Conservation (phyloP, 2,797 vertebrate species). For the Megaceryle alcyon region DNA sequence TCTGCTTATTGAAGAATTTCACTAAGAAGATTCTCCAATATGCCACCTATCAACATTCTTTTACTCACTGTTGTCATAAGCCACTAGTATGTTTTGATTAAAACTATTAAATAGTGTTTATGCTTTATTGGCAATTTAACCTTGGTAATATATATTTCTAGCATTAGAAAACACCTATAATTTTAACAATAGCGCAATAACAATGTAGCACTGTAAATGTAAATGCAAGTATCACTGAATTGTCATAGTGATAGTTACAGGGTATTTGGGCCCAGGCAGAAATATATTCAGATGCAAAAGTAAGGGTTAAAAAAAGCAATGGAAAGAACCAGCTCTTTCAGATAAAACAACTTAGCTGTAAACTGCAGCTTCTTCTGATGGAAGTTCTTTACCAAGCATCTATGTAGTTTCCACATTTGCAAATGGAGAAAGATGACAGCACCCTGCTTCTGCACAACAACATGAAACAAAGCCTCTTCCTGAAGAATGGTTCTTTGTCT, state of each 20-base stretch:
- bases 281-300: not conserved
- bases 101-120: not conserved
- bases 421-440: not conserved
- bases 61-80: not conserved
- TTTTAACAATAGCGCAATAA: constrained; percentile 11
- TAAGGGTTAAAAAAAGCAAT: not conserved
- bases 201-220: not conserved
- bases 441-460: not conserved
- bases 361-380: not conserved
- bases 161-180: not conserved
- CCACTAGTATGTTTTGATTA: not conserved
- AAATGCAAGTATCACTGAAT: not conserved
- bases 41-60: not conserved
- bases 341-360: not conserved
- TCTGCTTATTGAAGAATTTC: not conserved
- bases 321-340: not conserved
- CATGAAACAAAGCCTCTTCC: not conserved
- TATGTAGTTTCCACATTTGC: not conserved
- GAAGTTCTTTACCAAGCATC: not conserved
- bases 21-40: not conserved
- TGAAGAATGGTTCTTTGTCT: not conserved
- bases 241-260: not conserved
- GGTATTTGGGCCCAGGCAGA: not conserved
- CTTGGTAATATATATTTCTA: not conserved
- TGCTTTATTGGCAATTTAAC: not conserved